phyloP scores from a whole-genome alignment of 2,888 invertebrate genomes.

The Protonemura montana region DNA sequence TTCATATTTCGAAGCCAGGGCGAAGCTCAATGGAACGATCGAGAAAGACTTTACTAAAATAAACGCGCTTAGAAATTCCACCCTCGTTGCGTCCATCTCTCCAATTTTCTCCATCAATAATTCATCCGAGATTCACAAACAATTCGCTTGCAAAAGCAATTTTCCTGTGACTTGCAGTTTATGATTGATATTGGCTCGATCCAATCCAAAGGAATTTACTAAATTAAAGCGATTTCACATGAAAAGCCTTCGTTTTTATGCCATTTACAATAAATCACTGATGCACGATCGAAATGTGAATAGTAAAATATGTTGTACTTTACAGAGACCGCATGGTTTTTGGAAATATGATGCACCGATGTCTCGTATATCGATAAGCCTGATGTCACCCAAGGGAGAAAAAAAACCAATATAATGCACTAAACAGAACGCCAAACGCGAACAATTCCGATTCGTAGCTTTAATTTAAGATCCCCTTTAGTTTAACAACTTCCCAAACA shows the following conservation, averaged over 20 bases:
- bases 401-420: background rate
- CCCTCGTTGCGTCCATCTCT: background rate
- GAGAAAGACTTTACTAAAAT: conserved; percentile 12
- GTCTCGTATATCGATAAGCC: background rate
- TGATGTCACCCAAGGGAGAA: background rate
- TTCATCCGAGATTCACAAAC: conserved; percentile 28
- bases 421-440: background rate
- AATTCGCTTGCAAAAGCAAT: conserved; percentile 31
- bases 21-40: background rate
- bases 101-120: conserved; percentile 31
- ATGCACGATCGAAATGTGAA: background rate
- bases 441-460: background rate
- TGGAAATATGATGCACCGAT: background rate
- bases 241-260: background rate
- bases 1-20: background rate
- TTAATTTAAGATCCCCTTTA: background rate
- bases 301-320: background rate
- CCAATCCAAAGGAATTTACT: conserved; percentile 16
- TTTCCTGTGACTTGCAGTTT: conserved; percentile 30
- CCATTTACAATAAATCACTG: background rate
- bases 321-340: background rate
- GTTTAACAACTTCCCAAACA: background rate
- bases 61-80: background rate
- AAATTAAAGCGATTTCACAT: conserved; percentile 21
- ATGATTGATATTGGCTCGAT: conserved; percentile 23